Conservation (phyloP, 2,113 vertebrate genomes). For the Aegithalos caudatus region DNA sequence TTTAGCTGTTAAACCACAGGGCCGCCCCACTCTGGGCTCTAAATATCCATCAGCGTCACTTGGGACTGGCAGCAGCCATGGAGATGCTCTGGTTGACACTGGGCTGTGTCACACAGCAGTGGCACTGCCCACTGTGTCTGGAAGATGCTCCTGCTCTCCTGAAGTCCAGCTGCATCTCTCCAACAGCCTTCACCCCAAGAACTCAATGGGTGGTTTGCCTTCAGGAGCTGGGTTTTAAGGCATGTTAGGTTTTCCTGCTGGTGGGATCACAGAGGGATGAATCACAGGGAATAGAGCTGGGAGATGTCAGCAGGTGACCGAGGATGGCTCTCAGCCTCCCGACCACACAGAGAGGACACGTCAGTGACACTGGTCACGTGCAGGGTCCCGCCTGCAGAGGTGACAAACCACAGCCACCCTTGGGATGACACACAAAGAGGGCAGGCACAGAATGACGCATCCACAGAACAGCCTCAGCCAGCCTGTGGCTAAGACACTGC, state of each 20-base stretch:
- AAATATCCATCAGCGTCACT: neutral
- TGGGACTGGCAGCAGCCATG: neutral
- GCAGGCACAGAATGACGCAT: rapidly evolving
- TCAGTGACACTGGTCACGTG: neutral
- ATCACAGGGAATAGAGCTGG: neutral
- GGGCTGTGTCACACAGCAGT: rapidly evolving
- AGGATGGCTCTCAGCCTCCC: neutral
- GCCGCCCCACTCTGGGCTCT: neutral
- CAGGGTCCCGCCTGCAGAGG: neutral
- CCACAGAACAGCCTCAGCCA: neutral
- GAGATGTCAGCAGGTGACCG: neutral
- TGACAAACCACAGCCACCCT: conserved; percentile 20
- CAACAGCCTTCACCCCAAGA: neutral
- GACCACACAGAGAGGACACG: neutral
- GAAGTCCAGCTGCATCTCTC: neutral
- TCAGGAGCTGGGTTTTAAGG: neutral
- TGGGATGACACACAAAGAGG: neutral
- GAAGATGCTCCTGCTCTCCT: neutral
- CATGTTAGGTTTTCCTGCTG: neutral
- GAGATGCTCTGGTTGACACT: neutral
- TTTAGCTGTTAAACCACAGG: conserved; percentile 35
- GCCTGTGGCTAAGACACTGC: neutral
- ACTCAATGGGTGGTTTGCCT: neutral
- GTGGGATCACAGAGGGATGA: neutral
- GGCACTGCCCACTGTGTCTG: neutral